Base-by-base conservation (phyloP, 1,140 invertebrate species). In the Phthorimaea operculella region DNA sequence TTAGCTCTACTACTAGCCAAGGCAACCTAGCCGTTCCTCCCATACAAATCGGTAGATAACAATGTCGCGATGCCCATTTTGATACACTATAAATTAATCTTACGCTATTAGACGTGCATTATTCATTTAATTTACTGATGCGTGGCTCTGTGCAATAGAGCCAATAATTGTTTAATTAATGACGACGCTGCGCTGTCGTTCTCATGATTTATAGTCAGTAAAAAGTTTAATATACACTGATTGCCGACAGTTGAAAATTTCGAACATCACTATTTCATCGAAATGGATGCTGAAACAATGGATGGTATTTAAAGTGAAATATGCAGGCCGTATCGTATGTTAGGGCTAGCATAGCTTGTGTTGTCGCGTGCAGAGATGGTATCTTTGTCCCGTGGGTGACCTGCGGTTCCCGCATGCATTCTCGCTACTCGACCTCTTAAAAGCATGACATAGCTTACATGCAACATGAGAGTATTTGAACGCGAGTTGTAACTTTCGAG, bases 1-100 rank as follows among this genome's bases (percentile, higher is more conserved):
- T 81, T 83, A 83, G 67, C 70, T 74, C 64, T 44, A 68, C 64
- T 44, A 68, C 60, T 36, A 57, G 65, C 68, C 68, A 73, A 72
- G 71, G 70, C 67, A 69, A 74, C 59, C 59, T 67, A 67, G 75
- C 72, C 64, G 11, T 70, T 72, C 62, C 69, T 66, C 58, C 66
- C 66, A 67, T 64, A 70, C 65, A 61, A 66, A 72, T 70, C 64
- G 72, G 69, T 65, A 67, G 44, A 17, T 47, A 47, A 47, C 44
- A 47, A 47, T 47, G 44, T 47, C 16, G 44, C 44, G n/a, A 9
- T 17, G 44, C n/a, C 44, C 15, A 47, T 47, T 47, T 47, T 47
- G 44, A 47, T 47, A 17, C n/a, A 9, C 10, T 16, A 16, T 47
- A 47, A 39, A 39, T 39, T 39, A 39, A 39, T 4, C 10, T 39